A percentile compares a stretch with the other conserved stretches of the same genome.
These are phyloP conservation scores for Cremastinae sp. DNA, from an alignment of 2,888 invertebrate species.

Conservation along the genomic window DNA sequence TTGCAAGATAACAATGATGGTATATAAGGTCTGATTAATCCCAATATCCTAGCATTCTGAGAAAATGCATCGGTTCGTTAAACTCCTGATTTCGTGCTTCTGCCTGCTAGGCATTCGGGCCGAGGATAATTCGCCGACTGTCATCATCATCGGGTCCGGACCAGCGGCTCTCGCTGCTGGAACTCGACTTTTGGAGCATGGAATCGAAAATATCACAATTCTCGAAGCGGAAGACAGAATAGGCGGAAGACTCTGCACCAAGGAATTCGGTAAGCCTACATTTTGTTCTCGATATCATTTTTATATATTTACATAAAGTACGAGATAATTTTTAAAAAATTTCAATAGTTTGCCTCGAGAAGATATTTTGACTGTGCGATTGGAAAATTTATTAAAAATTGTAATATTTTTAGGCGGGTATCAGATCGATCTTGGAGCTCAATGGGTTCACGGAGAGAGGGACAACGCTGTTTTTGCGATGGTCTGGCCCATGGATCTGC, in stretches of 20 bases:
- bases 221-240: constrained; percentile 79
- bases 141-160: constrained; percentile 83
- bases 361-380: no score
- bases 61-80: constrained; percentile 29
- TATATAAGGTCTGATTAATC: constrained; percentile 21
- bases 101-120: constrained; percentile 20
- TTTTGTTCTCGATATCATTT: neutral
- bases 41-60: neutral
- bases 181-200: constrained; percentile 79
- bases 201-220: constrained; percentile 80
- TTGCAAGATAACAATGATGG: no score
- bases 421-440: constrained; percentile 70
- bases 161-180: constrained; percentile 82
- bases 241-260: constrained; percentile 54
- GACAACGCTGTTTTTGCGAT: constrained; percentile 68
- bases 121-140: constrained; percentile 60
- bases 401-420: constrained; percentile 64
- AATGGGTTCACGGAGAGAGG: constrained; percentile 72
- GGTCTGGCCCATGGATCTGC: constrained; percentile 66
- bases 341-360: constrained; percentile 28
- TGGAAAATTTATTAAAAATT: neutral
- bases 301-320: no score
- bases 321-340: neutral
- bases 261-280: constrained; percentile 75
- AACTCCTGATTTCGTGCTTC: constrained; percentile 16